Evolutionary conservation across 2,113 vertebrate species (phyloP).

Genomic region (Chelonoidis abingdonii): DNA sequence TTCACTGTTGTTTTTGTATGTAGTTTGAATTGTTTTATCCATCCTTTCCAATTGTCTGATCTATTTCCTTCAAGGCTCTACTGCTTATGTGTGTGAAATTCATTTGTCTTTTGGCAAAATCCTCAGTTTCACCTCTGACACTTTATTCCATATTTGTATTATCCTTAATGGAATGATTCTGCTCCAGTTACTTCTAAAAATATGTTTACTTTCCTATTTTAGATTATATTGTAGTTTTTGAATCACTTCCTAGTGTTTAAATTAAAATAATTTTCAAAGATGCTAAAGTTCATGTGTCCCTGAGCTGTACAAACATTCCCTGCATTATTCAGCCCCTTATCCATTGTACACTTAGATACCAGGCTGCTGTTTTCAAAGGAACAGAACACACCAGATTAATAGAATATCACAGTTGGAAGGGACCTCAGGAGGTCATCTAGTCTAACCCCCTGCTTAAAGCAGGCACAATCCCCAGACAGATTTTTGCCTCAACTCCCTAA

Average conservation of each 20-base stretch:
- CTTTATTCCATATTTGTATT: constrained; percentile 17
- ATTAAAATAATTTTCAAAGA: neutral
- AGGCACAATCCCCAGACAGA: too few relatives aligned
- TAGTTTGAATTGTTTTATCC: neutral
- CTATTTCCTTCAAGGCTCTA: constrained; percentile 24
- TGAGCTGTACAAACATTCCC: neutral
- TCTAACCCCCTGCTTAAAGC: too few relatives aligned
- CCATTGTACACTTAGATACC: neutral
- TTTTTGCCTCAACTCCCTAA: too few relatives aligned
- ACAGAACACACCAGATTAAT: too few relatives aligned
- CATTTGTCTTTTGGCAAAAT: constrained; percentile 22
- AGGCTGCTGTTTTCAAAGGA: too few relatives aligned
- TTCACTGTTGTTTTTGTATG: neutral
- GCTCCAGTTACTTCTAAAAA: neutral
- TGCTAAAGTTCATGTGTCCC: accelerated
- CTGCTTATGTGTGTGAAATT: constrained; percentile 18
- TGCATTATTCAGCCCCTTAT: neutral
- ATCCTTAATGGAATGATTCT: neutral
- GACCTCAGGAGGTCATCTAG: too few relatives aligned
- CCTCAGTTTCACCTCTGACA: constrained; percentile 7
- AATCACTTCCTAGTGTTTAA: neutral
- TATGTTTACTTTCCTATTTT: neutral
- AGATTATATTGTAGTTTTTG: neutral
- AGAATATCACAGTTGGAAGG: too few relatives aligned
- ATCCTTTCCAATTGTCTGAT: constrained; percentile 5